Evolutionary conservation across 2,113 vertebrate species (phyloP), one percentile per base, ranked within the genome.

Genomic region (Larimichthys polyactis): DNA sequence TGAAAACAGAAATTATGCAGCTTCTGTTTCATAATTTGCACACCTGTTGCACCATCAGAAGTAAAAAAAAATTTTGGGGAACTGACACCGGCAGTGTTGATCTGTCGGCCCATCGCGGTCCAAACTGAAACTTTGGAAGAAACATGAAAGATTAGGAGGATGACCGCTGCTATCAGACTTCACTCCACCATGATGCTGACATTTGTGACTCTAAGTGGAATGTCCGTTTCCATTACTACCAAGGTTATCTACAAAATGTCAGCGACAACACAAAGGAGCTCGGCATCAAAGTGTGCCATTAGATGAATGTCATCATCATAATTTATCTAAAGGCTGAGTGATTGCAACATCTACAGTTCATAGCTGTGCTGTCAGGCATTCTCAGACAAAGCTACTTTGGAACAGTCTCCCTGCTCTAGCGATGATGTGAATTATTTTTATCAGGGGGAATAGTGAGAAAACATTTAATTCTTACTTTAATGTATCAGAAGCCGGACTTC

Each of bases 1-100:
- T 24, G 24, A 75, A 84, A 86, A 79, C 20, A 49, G 20, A 4
- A 44, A 29, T 12, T 52, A 81, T 10, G 20, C 24, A 72, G 12
- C n/a, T 40, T 78, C 36, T 57, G 48, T 70, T 24, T 66, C 0
- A 0, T 72, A 10, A 36, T 46, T 36, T 36, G 19, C 60, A n/a
- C 8, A 17, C 14, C 10, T 57, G 52, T 17, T 27, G 48, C 7
- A 58, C 48, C 19, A 29, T 40, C 22, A 51, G 17, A 22, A 27
- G 11, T 24, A 71, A 51, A 72, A 10, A 44, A 36, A 7, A 8
- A n/a, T n/a, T 1, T 36, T 8, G 6, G 36, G 36, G 36, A 36
- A 22, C 16, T 29, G 5, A 51, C n/a, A 69, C 4, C 36, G 7
- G 36, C 36, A 40, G 36, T 40, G 36, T 40, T 2, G 7, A 40